These are phyloP conservation scores for Euplagia quadripunctaria DNA, from an alignment of 2,888 invertebrate species.

Conservation along the genomic window DNA sequence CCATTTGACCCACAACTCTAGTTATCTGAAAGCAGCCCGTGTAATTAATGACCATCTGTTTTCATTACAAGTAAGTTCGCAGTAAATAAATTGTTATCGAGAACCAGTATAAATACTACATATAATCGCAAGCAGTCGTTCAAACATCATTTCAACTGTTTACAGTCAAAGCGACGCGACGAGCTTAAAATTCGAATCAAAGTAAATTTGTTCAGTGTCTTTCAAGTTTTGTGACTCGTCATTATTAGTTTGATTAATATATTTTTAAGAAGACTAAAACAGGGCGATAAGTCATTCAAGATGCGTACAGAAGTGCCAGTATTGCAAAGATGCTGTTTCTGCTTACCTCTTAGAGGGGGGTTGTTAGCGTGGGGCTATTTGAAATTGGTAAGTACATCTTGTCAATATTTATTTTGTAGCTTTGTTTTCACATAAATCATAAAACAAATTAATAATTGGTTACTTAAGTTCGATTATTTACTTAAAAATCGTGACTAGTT, in stretches of 20 bases:
- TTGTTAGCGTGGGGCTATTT: conserved; percentile 6
- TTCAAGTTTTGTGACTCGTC: neutral
- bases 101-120: neutral
- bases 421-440: neutral
- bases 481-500: no score
- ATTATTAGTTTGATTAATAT: neutral
- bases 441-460: no score
- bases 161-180: neutral
- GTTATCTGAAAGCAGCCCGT: neutral
- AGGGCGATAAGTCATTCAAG: neutral
- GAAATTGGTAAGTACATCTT: conserved; percentile 3
- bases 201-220: neutral
- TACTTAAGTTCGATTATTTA: no score
- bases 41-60: neutral
- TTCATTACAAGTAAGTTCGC: neutral
- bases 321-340: conserved; percentile 8
- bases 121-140: neutral
- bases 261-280: neutral
- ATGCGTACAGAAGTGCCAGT: conserved; percentile 2
- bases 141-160: neutral
- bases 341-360: conserved; percentile 7
- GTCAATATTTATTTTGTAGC: neutral
- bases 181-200: neutral
- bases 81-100: neutral
- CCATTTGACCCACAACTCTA: neutral